Conservation (phyloP, 2,797 vertebrate genomes). For the Cirrhinus molitorella region DNA sequence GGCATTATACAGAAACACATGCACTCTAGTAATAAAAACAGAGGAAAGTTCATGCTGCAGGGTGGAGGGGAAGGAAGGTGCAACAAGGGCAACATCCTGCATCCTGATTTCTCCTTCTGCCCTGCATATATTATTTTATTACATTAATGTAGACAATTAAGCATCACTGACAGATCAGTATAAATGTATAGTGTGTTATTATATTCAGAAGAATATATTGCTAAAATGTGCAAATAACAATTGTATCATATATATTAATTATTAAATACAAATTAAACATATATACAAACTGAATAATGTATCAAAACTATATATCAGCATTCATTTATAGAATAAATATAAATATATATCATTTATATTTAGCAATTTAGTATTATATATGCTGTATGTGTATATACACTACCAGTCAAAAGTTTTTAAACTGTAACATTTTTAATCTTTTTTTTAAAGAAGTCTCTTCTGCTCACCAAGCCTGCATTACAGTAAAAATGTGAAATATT, state of each 20-base stretch:
- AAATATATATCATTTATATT: too few species aligned
- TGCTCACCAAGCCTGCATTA: too few species aligned
- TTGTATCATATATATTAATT: background rate
- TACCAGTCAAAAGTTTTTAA: too few species aligned
- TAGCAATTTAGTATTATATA: too few species aligned
- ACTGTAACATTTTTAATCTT: too few species aligned
- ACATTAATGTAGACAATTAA: slow-evolving; percentile 12
- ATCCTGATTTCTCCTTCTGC: background rate
- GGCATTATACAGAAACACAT: background rate
- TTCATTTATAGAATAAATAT: too few species aligned
- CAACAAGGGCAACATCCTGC: slow-evolving; percentile 18
- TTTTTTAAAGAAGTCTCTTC: too few species aligned
- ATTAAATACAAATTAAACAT: too few species aligned
- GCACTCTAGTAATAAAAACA: slow-evolving; percentile 6
- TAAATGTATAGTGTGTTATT: background rate
- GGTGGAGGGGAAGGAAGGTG: slow-evolving; percentile 30
- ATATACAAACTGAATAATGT: too few species aligned
- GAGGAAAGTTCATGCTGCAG: slow-evolving; percentile 26
- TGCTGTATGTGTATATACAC: too few species aligned
- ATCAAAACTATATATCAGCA: too few species aligned
- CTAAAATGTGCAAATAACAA: background rate
- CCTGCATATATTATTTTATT: slow-evolving; percentile 5
- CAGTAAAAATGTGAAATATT: too few species aligned
- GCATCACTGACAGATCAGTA: background rate
- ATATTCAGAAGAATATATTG: background rate